A percentile compares a stretch with the other conserved stretches of the same genome.
Evolutionary conservation across 2,888 invertebrate species (phyloP).

Genomic region (Eilema depressum): DNA sequence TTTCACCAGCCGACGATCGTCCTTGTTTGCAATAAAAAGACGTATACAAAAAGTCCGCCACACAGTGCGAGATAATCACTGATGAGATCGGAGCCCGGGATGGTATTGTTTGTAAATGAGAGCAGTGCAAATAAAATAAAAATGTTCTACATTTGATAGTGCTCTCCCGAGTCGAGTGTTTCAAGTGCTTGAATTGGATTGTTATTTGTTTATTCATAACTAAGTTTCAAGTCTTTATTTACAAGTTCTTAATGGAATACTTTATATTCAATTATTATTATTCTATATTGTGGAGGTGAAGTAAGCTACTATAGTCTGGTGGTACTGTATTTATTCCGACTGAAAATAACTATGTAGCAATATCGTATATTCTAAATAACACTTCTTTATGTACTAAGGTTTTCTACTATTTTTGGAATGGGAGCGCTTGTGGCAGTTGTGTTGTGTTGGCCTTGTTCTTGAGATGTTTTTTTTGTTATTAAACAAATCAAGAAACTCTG

Average conservation of each 20-base stretch:
- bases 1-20: constrained; percentile 61
- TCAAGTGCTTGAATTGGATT: constrained; percentile 54
- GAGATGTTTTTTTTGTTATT: too few species aligned
- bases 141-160: constrained; percentile 65
- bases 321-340: too few species aligned
- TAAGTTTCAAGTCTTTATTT: constrained; percentile 55
- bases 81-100: constrained; percentile 73
- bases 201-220: constrained; percentile 58
- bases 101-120: constrained; percentile 83
- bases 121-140: constrained; percentile 70
- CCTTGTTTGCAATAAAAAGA: constrained; percentile 51
- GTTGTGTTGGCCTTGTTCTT: too few species aligned
- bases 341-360: too few species aligned
- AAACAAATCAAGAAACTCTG: too few species aligned
- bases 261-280: constrained; percentile 8
- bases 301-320: too few species aligned
- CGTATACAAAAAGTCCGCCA: constrained; percentile 51
- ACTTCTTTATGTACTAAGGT: too few species aligned
- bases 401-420: too few species aligned
- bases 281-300: too few species aligned
- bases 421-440: too few species aligned
- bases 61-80: constrained; percentile 72
- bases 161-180: constrained; percentile 63
- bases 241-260: constrained; percentile 23
- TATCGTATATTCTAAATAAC: too few species aligned